These are phyloP conservation scores for Azorinus chamasolen DNA, from an alignment of 2,888 invertebrate species.

Conservation along the genomic window DNA sequence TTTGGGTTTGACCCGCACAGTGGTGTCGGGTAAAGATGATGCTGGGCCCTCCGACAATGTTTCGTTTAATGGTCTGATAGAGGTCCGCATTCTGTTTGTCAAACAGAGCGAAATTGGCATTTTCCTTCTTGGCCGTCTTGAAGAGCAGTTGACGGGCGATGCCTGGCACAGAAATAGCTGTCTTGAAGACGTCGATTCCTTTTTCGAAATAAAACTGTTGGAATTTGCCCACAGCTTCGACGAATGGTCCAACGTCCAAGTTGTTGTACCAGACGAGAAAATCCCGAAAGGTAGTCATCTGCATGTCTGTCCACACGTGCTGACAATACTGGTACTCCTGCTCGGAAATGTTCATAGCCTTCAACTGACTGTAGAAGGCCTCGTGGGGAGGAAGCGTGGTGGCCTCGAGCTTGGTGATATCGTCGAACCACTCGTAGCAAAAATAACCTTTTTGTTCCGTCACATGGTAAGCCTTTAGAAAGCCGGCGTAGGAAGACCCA, in stretches of 20 bases:
- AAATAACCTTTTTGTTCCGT: constrained; percentile 43
- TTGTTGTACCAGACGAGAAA: constrained; percentile 68
- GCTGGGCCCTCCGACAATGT: constrained; percentile 45
- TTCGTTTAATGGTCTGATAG: constrained; percentile 49
- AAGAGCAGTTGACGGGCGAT: constrained; percentile 28
- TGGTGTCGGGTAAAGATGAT: constrained; percentile 47
- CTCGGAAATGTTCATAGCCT: not conserved
- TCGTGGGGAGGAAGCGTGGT: constrained; percentile 10
- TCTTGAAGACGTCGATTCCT: constrained; percentile 64
- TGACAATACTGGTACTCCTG: constrained; percentile 30
- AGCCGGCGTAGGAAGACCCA: constrained; percentile 48
- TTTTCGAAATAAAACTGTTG: constrained; percentile 57
- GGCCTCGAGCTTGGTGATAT: not conserved
- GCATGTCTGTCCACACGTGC: constrained; percentile 48
- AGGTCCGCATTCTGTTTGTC: constrained; percentile 48
- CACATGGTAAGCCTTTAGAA: constrained; percentile 54
- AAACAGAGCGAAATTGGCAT: constrained; percentile 49
- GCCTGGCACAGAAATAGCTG: constrained; percentile 59
- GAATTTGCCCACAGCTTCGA: constrained; percentile 56
- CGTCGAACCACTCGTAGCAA: constrained; percentile 26
- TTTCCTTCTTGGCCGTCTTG: constrained; percentile 5
- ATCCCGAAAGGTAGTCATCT: constrained; percentile 60
- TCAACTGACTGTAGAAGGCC: constrained; percentile 18
- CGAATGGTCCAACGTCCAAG: constrained; percentile 57
- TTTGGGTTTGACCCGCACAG: constrained; percentile 23